Evolutionary conservation across 2,113 vertebrate species (phyloP).

Genomic region (Climacteris rufus): DNA sequence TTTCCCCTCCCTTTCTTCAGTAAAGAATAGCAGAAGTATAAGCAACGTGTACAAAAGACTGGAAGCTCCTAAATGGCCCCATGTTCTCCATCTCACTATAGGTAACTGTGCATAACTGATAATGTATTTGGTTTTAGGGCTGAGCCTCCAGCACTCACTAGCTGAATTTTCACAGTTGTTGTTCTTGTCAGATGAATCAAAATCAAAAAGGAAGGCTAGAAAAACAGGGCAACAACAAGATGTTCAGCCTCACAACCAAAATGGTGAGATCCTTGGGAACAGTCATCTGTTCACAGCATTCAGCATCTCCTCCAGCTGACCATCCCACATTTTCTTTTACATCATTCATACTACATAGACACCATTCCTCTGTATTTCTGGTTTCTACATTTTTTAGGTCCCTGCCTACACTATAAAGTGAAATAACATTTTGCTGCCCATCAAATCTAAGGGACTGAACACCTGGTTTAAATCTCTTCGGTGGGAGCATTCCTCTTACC

Average conservation of each 20-base stretch:
- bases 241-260: neutral
- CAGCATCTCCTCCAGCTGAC: neutral
- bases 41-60: neutral
- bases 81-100: neutral
- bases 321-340: neutral
- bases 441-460: neutral
- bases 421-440: neutral
- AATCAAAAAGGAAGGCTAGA: neutral
- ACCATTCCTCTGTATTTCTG: neutral
- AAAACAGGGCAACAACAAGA: neutral
- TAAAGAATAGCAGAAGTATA: neutral
- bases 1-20: fast-evolving
- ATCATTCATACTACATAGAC: neutral
- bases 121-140: neutral
- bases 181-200: neutral
- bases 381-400: neutral
- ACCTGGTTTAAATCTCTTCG: neutral
- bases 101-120: neutral
- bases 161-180: neutral
- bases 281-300: neutral
- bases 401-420: neutral
- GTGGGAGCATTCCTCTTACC: neutral
- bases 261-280: neutral
- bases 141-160: neutral
- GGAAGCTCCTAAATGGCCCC: neutral